Evolutionary conservation across 2,113 vertebrate genomes (phyloP), one percentile per base, ranked within the genome.

Genomic region (Dasypus novemcinctus): DNA sequence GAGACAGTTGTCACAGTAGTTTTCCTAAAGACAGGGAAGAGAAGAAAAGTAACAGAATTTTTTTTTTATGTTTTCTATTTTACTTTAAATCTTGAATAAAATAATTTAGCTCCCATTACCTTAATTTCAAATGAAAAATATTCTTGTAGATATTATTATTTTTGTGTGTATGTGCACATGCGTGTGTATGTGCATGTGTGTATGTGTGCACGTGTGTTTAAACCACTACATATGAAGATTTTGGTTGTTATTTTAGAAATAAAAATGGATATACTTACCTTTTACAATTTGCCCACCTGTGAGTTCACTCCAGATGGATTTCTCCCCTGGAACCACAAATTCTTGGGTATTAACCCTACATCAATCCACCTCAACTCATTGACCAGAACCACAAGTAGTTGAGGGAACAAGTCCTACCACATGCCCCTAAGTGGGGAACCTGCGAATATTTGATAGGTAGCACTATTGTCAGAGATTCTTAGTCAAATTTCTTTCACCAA

Each of bases 221-320:
- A 96, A 93, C 4, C 7, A 64, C 33, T 95, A 11, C 88, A 79
- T 54, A 54, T 86, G 61, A 94, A 6, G 9, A 74, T 78, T 81
- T 29, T 12, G 12, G 31, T 46, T 93, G 63, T 79, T 86, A 25
- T 86, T 91, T 97, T 89, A 93, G 82, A 87, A 93, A 95, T 93
- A 84, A 97, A 96, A 91, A 78, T 64, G 31, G 41, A 94, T 64
- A 61, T 5, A 69, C 52, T 94, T 86, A 52, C 49, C 71, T 90
- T 93, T 69, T 8, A n/a, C 38, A 52, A 66, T 43, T 38, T 93
- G 43, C 20, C 82, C 46, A 23, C 31, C 23, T 71, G 49, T 61
- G 33, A 64, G 23, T 69, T 83, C 61, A 66, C 29, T 93, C 18
- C 46, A 82, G 46, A 46, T 57, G 21, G 17, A 12, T 4, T n/a